Conservation (phyloP, 2,113 vertebrate genomes). For the Rhea americana region DNA sequence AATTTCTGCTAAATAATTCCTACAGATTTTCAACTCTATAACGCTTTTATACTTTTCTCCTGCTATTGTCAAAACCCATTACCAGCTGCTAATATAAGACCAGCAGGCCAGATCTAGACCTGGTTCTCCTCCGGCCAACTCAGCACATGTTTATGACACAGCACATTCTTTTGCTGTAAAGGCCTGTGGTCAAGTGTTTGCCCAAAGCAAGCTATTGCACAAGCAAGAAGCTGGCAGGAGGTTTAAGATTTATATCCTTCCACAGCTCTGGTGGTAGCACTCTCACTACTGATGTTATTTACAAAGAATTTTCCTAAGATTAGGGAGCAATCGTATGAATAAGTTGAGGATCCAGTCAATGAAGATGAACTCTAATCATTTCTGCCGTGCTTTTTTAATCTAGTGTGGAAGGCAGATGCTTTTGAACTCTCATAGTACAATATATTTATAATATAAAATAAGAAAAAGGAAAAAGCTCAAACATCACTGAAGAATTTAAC, state of each 20-base stretch:
- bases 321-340: neutral
- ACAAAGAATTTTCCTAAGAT: neutral
- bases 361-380: neutral
- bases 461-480: neutral
- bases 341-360: neutral
- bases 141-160: rapidly evolving
- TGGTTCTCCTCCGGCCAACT: neutral
- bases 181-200: neutral
- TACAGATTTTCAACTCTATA: neutral
- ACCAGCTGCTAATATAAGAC: neutral
- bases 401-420: too few relatives aligned
- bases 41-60: neutral
- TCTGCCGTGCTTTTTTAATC: neutral
- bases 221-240: neutral
- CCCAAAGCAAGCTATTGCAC: neutral
- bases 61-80: neutral
- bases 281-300: neutral
- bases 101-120: neutral
- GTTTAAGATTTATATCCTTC: neutral
- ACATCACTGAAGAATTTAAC: neutral
- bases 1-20: neutral
- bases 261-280: neutral
- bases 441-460: neutral
- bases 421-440: neutral
- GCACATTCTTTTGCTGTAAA: neutral